Base-by-base conservation (phyloP, 2,888 invertebrate genomes). In the Argyresthia goedartella region DNA sequence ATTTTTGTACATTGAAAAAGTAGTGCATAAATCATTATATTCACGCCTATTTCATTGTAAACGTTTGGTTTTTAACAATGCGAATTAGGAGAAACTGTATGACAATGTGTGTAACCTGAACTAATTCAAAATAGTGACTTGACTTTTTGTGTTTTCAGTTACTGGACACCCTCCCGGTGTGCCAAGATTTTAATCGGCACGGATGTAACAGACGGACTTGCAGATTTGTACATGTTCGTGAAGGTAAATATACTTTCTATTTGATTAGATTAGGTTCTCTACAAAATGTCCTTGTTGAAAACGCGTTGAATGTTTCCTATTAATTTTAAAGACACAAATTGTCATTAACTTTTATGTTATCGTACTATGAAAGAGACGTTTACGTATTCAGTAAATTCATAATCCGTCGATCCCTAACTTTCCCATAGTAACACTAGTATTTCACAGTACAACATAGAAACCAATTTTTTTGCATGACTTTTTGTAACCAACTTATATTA, bases 101-200 rank as follows among this genome's bases (percentile, higher is more conserved):
- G 71, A 15, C 15, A 10, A 36, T 48, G 47, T 13, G 35, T 35
- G 9, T 35, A 13, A 10, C 9, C 4, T 10, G 11, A 10, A 41
- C 13, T 9, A 13, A 11, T 41, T 41, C 41, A n/a, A 41, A 13
- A 41, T 41, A 11, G 6, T 41, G 41, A 10, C 41, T 10, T 41
- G 11, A 10, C n/a, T 41, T 71, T 62, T 75, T 76, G 72, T 80
- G 66, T 77, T 93, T 94, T 76, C 95, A 98, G 97, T 97, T 97
- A 95, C 97, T 96, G 97, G 97, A 96, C 97, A 98, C 95, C 96
- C 97, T 96, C 96, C 97, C 94, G 95, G 97, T 96, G 94, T 98
- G 95, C 97, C 97, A 95, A 95, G 98, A 96, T 97, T 97, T 97
- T 97, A 98, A 96, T 94, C 94, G 94, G 89, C 95, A 96, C 90